phyloP scores from a whole-genome alignment of 2,797 vertebrate genomes.

The Pipistrellus pygmaeus region DNA sequence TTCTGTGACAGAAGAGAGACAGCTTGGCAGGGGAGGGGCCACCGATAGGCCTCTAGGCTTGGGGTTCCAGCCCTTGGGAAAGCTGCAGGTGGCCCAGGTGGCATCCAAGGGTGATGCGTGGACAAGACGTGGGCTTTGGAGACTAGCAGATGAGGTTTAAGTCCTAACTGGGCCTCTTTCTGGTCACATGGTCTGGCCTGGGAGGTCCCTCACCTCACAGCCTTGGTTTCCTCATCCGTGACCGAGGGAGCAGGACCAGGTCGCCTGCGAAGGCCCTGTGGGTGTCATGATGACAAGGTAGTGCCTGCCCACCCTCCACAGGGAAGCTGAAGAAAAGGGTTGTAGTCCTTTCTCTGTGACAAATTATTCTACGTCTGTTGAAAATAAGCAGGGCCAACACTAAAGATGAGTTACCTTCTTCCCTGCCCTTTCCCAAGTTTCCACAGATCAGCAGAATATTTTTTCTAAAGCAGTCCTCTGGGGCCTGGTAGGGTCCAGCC shows the following conservation, averaged over 20 bases:
- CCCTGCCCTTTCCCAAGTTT: neutral
- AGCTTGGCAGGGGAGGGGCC: neutral
- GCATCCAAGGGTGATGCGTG: fast-evolving
- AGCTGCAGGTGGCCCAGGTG: neutral
- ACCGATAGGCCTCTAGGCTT: neutral
- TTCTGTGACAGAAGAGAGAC: neutral
- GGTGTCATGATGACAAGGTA: neutral
- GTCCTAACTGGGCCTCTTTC: too few species aligned
- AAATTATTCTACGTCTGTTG: neutral
- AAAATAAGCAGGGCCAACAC: neutral
- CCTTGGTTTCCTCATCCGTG: neutral
- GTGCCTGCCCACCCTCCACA: neutral
- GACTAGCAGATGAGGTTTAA: neutral
- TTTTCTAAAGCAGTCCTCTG: neutral
- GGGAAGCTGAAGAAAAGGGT: neutral
- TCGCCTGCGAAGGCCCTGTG: neutral
- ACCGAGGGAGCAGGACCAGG: neutral
- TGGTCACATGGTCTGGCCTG: neutral
- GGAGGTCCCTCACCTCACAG: neutral
- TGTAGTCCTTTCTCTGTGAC: neutral
- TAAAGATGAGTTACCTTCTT: neutral
- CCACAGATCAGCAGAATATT: neutral
- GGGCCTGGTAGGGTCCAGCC: too few species aligned
- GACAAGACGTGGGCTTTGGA: neutral
- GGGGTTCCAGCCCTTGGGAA: neutral